Conservation (phyloP, 2,113 vertebrate species). For the Empidonax traillii region DNA sequence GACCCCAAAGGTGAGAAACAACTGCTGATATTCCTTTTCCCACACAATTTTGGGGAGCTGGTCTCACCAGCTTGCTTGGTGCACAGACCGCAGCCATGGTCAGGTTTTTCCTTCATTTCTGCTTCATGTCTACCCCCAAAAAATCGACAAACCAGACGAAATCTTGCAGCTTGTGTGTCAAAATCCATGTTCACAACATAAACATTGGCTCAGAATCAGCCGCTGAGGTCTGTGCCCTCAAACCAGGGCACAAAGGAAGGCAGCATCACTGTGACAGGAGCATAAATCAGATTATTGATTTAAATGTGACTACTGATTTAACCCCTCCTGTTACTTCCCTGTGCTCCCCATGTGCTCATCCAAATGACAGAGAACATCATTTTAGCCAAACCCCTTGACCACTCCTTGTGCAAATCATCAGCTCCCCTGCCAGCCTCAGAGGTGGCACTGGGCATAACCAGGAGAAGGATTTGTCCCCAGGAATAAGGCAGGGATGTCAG, state of each 20-base stretch:
- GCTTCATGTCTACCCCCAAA: neutral
- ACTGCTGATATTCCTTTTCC: neutral
- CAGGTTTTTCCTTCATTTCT: neutral
- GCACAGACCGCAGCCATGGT: neutral
- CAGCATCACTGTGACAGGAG: neutral
- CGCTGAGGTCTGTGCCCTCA: neutral
- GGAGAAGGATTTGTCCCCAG: neutral
- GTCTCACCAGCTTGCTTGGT: neutral
- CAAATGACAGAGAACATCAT: neutral
- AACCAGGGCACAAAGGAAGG: neutral
- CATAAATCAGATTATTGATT: constrained; percentile 13
- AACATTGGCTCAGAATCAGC: neutral
- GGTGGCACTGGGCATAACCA: neutral
- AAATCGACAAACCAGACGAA: neutral
- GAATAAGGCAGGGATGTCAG: neutral
- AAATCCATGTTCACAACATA: neutral
- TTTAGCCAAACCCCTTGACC: neutral
- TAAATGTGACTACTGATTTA: neutral
- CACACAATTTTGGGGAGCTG: accelerated
- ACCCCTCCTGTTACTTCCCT: neutral
- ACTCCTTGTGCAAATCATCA: accelerated
- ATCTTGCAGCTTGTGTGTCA: neutral
- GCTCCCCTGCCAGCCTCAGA: neutral
- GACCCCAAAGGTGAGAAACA: neutral
- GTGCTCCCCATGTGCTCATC: neutral